A percentile compares a stretch with the other conserved stretches of the same genome.
Evolutionary conservation across 1,140 invertebrate genomes (phyloP).

Genomic region (Bombyx mori): DNA sequence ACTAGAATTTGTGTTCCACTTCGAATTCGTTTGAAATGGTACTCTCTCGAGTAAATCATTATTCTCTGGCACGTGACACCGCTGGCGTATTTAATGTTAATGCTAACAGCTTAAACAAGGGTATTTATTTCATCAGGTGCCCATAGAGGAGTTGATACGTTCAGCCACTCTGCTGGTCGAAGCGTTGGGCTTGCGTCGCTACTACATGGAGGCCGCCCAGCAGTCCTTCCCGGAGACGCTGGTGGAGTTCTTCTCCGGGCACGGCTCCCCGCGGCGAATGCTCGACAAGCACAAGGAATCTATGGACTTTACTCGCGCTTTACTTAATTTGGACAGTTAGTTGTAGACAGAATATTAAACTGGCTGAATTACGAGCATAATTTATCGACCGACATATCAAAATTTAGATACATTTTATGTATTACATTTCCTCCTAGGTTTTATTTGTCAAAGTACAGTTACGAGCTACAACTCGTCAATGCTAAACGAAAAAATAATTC

Average conservation of each 20-base stretch:
- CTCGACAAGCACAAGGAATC: constrained; percentile 8
- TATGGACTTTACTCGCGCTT: constrained; percentile 11
- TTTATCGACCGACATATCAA: no score
- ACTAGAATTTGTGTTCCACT: no score
- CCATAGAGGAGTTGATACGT: constrained; percentile 88
- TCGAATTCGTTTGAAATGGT: no score
- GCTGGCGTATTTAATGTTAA: no score
- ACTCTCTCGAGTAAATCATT: no score
- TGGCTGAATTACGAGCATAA: neutral
- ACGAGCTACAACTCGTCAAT: no score
- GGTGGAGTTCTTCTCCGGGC: constrained; percentile 82
- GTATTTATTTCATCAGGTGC: constrained; percentile 80
- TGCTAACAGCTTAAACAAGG: no score
- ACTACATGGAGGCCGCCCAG: constrained; percentile 89
- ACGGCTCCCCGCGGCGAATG: constrained; percentile 53
- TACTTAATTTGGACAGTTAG: constrained; percentile 26
- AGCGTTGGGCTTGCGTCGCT: constrained; percentile 86
- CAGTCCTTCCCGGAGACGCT: constrained; percentile 89
- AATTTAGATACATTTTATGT: no score
- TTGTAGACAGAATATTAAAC: neutral
- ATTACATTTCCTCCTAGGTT: no score
- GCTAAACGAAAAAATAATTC: no score
- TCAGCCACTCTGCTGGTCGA: constrained; percentile 87
- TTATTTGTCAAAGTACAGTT: no score
- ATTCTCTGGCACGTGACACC: no score